These are phyloP conservation scores for Nipponia nippon DNA, from an alignment of 2,113 vertebrate genomes.

Conservation along the genomic window DNA sequence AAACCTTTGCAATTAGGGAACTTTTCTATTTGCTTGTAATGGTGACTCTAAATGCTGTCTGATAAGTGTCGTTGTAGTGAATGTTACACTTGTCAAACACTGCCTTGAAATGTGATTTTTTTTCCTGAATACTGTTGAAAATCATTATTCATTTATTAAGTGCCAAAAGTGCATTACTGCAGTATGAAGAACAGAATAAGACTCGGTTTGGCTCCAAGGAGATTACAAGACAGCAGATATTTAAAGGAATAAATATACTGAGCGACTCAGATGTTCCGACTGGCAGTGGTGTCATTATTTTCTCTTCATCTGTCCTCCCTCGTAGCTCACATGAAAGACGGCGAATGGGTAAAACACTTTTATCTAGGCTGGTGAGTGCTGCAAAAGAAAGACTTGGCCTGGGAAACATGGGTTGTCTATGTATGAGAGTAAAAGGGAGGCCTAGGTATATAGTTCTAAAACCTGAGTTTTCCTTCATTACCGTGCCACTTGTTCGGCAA, in stretches of 20 bases:
- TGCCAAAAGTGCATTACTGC: not conserved
- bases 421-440: not conserved
- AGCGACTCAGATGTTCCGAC: not conserved
- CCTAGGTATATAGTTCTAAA: not conserved
- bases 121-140: not conserved
- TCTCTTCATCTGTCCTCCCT: constrained; percentile 15
- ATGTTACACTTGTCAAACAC: not conserved
- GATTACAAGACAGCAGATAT: not conserved
- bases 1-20: not conserved
- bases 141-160: constrained; percentile 20
- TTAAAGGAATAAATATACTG: not conserved
- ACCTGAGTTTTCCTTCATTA: not conserved
- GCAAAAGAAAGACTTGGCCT: not conserved
- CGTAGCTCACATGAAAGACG: not conserved
- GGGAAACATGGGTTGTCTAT: not conserved
- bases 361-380: not conserved
- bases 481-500: not conserved
- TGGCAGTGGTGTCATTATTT: not conserved
- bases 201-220: not conserved
- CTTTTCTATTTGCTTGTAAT: not conserved
- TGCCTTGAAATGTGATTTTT: not conserved
- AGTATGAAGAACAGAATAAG: not conserved
- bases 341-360: not conserved
- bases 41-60: not conserved
- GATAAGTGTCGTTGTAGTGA: not conserved